These are phyloP conservation scores for Formica aserva DNA, from an alignment of 2,888 invertebrate species.

Conservation along the genomic window DNA sequence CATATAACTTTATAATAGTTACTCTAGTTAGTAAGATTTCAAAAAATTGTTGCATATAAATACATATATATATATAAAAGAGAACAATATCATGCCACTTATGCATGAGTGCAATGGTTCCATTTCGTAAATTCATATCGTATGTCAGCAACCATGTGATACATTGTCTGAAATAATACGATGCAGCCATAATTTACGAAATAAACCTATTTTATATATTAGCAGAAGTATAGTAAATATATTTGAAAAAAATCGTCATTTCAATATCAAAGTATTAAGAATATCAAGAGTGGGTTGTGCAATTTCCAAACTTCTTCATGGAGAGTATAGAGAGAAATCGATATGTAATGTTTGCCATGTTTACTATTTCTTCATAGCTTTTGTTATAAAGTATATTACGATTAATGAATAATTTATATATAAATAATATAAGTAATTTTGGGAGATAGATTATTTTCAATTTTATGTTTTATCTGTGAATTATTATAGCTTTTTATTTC, in stretches of 20 bases:
- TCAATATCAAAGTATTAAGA: constrained; percentile 43
- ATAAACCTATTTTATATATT: constrained; percentile 65
- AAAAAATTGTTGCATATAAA: constrained; percentile 37
- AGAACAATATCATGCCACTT: constrained; percentile 19
- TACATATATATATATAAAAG: not conserved
- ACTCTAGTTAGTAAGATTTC: constrained; percentile 35
- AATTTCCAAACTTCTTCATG: constrained; percentile 20
- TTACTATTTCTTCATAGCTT: constrained; percentile 14
- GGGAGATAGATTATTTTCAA: constrained; percentile 7
- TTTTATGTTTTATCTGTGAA: not conserved
- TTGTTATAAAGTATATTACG: constrained; percentile 19
- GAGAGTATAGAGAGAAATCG: not conserved
- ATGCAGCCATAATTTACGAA: constrained; percentile 74
- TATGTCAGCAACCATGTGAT: constrained; percentile 22
- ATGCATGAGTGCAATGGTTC: constrained; percentile 20
- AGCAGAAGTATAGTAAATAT: constrained; percentile 30
- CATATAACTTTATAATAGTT: constrained; percentile 48
- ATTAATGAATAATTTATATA: constrained; percentile 16
- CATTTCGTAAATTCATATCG: constrained; percentile 59
- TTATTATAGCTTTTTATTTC: constrained; percentile 17
- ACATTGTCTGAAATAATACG: constrained; percentile 19
- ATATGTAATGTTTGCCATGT: not conserved
- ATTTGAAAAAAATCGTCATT: constrained; percentile 36
- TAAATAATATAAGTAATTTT: not conserved
- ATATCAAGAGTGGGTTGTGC: constrained; percentile 49